phyloP scores from a whole-genome alignment of 1,140 invertebrate species.

The Eupeodes corollae region DNA sequence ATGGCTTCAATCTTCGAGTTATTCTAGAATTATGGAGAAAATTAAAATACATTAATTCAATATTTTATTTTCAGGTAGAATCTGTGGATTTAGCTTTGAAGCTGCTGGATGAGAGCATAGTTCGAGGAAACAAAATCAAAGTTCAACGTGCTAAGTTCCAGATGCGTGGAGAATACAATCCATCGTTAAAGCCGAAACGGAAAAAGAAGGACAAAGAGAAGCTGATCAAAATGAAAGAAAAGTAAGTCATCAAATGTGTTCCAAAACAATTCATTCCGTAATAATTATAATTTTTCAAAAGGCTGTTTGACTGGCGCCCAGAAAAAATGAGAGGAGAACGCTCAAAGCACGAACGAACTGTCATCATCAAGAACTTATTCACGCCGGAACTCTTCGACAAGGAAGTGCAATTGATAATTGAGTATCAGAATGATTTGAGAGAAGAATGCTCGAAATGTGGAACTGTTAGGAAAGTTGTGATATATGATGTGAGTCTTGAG shows the following conservation, averaged over 20 bases:
- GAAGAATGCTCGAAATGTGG: conserved; percentile 88
- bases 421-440: conserved; percentile 82
- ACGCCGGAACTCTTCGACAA: conserved; percentile 79
- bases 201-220: conserved; percentile 84
- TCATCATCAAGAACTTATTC: conserved; percentile 93
- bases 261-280: background rate
- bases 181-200: conserved; percentile 83
- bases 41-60: background rate
- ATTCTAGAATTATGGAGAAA: conserved; percentile 11
- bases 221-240: conserved; percentile 86
- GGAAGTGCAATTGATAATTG: conserved; percentile 76
- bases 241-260: conserved; percentile 43
- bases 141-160: conserved; percentile 92
- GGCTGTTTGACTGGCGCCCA: conserved; percentile 91
- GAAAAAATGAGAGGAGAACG: conserved; percentile 78
- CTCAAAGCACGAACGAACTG: conserved; percentile 76
- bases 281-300: conserved; percentile 24
- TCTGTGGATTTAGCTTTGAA: conserved; percentile 88
- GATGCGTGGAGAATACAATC: conserved; percentile 92
- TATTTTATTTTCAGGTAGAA: conserved; percentile 55
- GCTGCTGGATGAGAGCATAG: conserved; percentile 79
- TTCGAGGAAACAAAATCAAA: conserved; percentile 65
- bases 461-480: conserved; percentile 78
- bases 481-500: conserved; percentile 80
- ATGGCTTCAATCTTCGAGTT: conserved; percentile 28